Evolutionary conservation across 2,888 invertebrate species (phyloP), one percentile per base, ranked within the genome.

Genomic region (Lithophane leautieri): DNA sequence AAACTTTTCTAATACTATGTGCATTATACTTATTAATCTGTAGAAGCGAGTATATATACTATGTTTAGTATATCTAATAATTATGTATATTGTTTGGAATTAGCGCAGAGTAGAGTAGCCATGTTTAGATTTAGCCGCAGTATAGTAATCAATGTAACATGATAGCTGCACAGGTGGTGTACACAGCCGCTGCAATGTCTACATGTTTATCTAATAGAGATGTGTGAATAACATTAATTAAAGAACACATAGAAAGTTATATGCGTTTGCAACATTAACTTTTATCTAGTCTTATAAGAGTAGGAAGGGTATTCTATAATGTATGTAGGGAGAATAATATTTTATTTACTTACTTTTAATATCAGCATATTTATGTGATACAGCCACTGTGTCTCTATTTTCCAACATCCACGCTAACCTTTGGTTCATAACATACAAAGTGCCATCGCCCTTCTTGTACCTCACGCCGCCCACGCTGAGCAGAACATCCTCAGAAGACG

Each of bases 331-430:
- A 60, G 9, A 16, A 2, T 62, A 50, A 12, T 1, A 47, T 42
- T 52, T 56, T 7, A 52, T 60, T 56, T 25, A 94, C 97, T 97
- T 97, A 99, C 99, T 98, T 97, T 99, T 99, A 85, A 99, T 99
- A 94, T 99, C 99, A 80, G 98, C 98, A 96, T 99, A 99, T 92
- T 98, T 97, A 95, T 99, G 99, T 74, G 99, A 99, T 78, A 99
- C 98, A 22, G 98, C 98, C 67, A 99, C 99, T 4, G 98, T 98
- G 92, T 99, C 99, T 83, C 98, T 97, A 93, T 99, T 98, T 92
- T 99, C 98, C 83, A 99, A 97, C 98, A 99, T 99, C 99, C 99
- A 99, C 56, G 99, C 99, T 87, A 99, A 97, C 88, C 99, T 97
- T 94, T 99, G 98, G 89, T 99, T 98, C 99, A 99, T 99, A 84